Evolutionary conservation across 2,888 invertebrate genomes (phyloP), one percentile per base, ranked within the genome.

Genomic region (Philereme transversata): DNA sequence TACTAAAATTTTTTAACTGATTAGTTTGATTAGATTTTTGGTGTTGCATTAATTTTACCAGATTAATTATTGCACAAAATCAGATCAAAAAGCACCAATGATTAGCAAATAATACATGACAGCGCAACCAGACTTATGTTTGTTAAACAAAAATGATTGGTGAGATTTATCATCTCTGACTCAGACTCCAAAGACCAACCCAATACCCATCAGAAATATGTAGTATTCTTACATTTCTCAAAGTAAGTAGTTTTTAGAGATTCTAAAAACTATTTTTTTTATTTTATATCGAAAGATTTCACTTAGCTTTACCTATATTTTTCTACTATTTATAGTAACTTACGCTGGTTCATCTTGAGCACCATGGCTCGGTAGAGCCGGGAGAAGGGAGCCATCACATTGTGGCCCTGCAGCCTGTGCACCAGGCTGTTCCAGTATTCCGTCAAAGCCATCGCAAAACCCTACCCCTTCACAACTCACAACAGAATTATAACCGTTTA

Each of bases 331-430:
- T 4, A 46, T 34, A 36, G 34, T 40, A 56, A 89, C 90, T 91
- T 72, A 89, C 92, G 91, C 70, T 81, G 89, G 73, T 90, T 91
- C 82, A 91, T 91, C 67, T 90, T 90, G 74, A 90, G 89, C 76
- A 89, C 90, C 90, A 92, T 87, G 60, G 90, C 90, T 70, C 87
- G 77, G 75, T 92, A 91, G 68, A 90, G 79, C 72, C 87, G 78
- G 54, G 88, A 87, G 70, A 90, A 87, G 40, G 91, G 91, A 70
- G 88, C 83, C 88, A 87, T 87, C 65, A 86, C 72, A 75, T 87
- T 84, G 64, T 82, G 82, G 56, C 83, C 78, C 65, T 44, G 57
- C 7, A 64, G 11, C 55, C 60, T 35, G 47, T 80, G 79, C 73
- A 86, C 77, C 65, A 82, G 80, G 64, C 79, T 77, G 68, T 74